Percentiles rank a stretch among this genome's conserved stretches.
Conservation (phyloP, 2,113 vertebrate species). For the Calidris pygmaea region DNA sequence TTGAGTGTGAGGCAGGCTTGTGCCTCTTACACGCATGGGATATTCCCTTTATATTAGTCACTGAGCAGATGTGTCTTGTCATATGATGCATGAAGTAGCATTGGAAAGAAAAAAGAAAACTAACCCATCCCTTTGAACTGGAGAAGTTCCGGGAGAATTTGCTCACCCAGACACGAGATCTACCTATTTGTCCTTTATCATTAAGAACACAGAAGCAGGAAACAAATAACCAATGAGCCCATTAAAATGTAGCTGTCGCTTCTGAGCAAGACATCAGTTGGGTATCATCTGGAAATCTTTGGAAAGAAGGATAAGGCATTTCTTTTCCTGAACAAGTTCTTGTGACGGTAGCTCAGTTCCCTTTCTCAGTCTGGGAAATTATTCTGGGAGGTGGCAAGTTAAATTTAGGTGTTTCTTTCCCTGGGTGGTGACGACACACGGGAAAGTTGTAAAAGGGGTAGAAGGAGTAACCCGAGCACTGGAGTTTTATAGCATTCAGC, state of each 20-base stretch:
- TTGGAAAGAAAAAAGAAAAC: background rate
- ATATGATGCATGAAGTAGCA: background rate
- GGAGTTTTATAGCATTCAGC: background rate
- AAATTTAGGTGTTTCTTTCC: background rate
- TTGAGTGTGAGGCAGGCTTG: conserved; percentile 10
- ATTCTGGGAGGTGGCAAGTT: background rate
- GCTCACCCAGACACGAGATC: background rate
- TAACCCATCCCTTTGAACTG: background rate
- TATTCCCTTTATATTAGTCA: conserved; percentile 44
- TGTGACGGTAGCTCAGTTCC: background rate
- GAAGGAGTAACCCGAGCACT: background rate
- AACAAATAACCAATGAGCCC: rapidly evolving
- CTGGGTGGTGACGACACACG: background rate
- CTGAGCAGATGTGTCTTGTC: conserved; percentile 57
- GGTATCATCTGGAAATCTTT: background rate
- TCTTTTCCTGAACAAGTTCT: background rate
- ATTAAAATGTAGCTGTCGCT: background rate
- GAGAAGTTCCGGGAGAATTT: background rate
- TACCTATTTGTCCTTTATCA: background rate
- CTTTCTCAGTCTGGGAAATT: background rate
- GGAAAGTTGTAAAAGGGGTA: background rate
- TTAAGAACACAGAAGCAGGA: background rate
- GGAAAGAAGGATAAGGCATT: background rate
- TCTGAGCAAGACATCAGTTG: background rate
- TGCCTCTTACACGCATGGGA: conserved; percentile 32